phyloP scores from a whole-genome alignment of 2,113 vertebrate genomes.

The Anoplopoma fimbria region DNA sequence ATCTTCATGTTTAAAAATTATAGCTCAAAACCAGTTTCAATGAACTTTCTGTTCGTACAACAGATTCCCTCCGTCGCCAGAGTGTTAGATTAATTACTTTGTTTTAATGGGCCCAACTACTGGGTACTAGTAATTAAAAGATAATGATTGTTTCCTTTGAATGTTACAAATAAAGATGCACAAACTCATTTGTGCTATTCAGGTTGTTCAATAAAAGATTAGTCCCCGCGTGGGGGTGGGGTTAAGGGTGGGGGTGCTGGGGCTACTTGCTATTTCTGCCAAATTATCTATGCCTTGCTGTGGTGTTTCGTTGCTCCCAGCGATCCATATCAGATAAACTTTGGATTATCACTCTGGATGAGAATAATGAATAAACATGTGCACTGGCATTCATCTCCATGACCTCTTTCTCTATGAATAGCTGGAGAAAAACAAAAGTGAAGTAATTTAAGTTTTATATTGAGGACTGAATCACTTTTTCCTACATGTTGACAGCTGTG shows the following conservation, averaged over 20 bases:
- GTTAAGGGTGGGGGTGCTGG: constrained; percentile 22
- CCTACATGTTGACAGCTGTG: constrained; percentile 57
- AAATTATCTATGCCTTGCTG: constrained; percentile 54
- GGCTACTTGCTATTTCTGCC: constrained; percentile 51
- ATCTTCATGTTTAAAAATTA: constrained; percentile 76
- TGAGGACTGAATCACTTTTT: constrained; percentile 1
- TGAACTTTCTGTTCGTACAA: constrained; percentile 77
- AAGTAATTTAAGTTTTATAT: constrained; percentile 60
- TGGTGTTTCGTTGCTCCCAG: constrained; percentile 47
- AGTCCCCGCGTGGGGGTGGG: constrained; percentile 45
- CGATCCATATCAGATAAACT: constrained; percentile 61
- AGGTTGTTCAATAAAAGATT: constrained; percentile 80
- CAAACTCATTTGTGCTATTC: constrained; percentile 80
- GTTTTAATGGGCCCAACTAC: constrained; percentile 81
- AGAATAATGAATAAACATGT: constrained; percentile 65
- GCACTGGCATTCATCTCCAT: constrained; percentile 59
- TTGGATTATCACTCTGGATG: constrained; percentile 65
- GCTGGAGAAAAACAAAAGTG: constrained; percentile 57
- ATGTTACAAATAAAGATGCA: constrained; percentile 84
- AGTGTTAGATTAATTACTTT: constrained; percentile 84
- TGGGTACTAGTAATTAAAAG: constrained; percentile 85
- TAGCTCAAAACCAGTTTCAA: constrained; percentile 71
- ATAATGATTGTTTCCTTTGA: constrained; percentile 86
- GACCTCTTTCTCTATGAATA: constrained; percentile 32
- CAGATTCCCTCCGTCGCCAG: constrained; percentile 66